Evolutionary conservation across 2,888 invertebrate genomes (phyloP), one percentile per base, ranked within the genome.

Genomic region (Rhingia campestris): DNA sequence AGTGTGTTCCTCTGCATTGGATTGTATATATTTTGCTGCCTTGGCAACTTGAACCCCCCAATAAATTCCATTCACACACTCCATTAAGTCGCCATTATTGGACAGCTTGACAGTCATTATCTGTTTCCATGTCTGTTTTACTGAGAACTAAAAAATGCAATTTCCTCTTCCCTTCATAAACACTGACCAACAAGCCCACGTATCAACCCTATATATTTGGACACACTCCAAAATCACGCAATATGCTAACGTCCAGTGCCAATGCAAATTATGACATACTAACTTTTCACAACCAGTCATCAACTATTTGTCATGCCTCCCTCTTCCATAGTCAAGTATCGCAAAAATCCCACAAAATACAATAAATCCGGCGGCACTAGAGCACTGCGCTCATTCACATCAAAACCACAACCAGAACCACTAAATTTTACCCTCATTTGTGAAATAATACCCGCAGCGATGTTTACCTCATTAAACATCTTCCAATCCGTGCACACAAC

Each of bases 381-480:
- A 39, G 7, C 14, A 14, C 58, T 51, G 22, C 22, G 22, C 22
- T 30, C 7, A 70, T 72, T 49, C 43, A 67, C 72, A 76, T 81
- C 61, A 64, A 45, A 53, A 67, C 72, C 76, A 33, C 67, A 76
- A 37, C 47, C 35, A 7, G 22, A 30, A 45, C 30, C 61, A 63
- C 72, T 63, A 45, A 63, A 64, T 64, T 64, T 45, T 9, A 58
- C 33, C 9, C 66, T n/a, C 33, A 45, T 69, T 69, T 56, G 49
- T 35, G 37, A 47, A 63, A 33, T 47, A 35, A 47, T 35, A 47
- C 14, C 58, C 14, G 37, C 30, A 32, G 7, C 47, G 49, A 49
- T 67, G 75, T 75, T 75, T 59, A 77, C 73, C 82, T 77, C 77
- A 77, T 82, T 82, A 58, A 58, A 76, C 37, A 76, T 69, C 59